phyloP scores from a whole-genome alignment of 2,113 vertebrate species.

The Pelobates fuscus region DNA sequence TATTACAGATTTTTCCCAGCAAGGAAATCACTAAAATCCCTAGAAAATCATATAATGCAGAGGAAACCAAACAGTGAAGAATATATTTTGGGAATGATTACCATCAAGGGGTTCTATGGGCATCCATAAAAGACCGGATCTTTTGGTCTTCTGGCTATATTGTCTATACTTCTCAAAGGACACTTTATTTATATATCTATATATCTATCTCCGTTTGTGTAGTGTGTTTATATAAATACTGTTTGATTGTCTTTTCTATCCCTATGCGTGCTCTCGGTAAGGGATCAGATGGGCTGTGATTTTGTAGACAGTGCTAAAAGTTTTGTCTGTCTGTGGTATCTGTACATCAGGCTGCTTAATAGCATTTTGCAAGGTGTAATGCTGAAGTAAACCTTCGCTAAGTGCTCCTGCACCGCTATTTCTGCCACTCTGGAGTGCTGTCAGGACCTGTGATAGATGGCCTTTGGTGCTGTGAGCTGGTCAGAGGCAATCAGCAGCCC shows the following conservation, averaged over 20 bases:
- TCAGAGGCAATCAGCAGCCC: slow-evolving; percentile 47
- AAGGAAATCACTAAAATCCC: no score
- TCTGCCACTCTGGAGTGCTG: slow-evolving; percentile 12
- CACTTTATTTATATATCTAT: no score
- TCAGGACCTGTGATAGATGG: slow-evolving; percentile 30
- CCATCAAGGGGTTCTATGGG: no score
- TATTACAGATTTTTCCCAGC: no score
- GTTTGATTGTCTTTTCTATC: not conserved
- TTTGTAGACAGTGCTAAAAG: slow-evolving; percentile 20
- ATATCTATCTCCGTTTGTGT: not conserved
- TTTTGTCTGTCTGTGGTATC: slow-evolving; percentile 24
- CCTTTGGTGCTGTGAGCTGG: slow-evolving; percentile 23
- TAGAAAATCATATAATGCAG: no score
- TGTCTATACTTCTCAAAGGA: no score
- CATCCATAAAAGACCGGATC: no score
- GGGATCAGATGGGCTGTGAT: slow-evolving; percentile 24
- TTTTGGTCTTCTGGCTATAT: no score
- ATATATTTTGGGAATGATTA: no score
- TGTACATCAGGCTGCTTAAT: slow-evolving; percentile 32
- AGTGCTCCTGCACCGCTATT: slow-evolving; percentile 14
- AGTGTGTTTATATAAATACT: not conserved
- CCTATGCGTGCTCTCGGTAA: not conserved
- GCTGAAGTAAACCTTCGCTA: slow-evolving; percentile 21
- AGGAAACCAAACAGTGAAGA: no score
- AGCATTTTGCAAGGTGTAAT: slow-evolving; percentile 36